Base-by-base conservation (phyloP, 2,888 invertebrate genomes). In the Protula sp. region DNA sequence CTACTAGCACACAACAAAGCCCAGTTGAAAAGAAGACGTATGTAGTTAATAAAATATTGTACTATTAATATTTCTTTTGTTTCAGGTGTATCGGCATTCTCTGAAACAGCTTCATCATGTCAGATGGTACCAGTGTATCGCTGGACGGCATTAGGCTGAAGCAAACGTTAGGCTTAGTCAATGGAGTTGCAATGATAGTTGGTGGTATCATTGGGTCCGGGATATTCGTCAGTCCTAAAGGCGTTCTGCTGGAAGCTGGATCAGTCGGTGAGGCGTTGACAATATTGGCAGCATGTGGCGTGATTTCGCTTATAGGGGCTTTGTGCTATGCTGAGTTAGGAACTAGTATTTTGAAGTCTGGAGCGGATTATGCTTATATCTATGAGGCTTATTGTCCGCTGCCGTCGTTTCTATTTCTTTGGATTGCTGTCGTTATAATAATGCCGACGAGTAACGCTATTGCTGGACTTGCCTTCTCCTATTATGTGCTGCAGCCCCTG, bases 281-380 rank as follows among this genome's bases (percentile, higher is more conserved):
- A 55, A 88, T 97, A 52, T 97, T 95, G 95, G 85, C 89, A 24
- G 83, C 91, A 54, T 93, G 92, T 9, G 97, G 97, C 24, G 76
- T 91, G 31, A 85, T 95, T 63, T 92, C 93, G 24, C 89, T 93
- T 85, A 86, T 95, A 58, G 97, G 97, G 2, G 95, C 97, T 0
- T 84, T 95, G 27, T 98, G 97, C 81, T 98, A 98, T 81, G 94
- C 95, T 9, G 97, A 98, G 85, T 84, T 97, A 68, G 97, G 97
- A 88, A 94, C 94, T 38, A 90, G 92, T 88, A 94, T 97, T 71
- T 92, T 94, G 0, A 92, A 92, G 80, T 93, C 93, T 0, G 95
- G 95, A 0, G 95, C 94, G 1, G 95, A 97, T 83, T 97, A 97
- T 81, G 94, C 94, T 0, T 97, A 97, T 81, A 92, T 95, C 63